Evolutionary conservation across 2,797 vertebrate species (phyloP), one percentile per base, ranked within the genome.

Genomic region (Enteromius radiatus): DNA sequence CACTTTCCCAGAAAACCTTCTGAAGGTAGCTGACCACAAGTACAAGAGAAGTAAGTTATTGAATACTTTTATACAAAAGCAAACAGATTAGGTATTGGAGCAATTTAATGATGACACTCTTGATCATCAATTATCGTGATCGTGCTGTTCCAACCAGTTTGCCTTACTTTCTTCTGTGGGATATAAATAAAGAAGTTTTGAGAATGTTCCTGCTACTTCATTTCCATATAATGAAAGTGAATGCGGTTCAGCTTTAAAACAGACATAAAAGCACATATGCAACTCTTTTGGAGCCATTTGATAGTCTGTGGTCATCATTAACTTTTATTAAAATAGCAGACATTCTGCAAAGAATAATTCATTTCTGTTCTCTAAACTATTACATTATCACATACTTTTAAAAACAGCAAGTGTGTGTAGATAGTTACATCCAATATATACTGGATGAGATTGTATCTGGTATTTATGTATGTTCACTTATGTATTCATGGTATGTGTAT

Each of bases 11-110:
- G 81, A 80, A 63, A 52, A 10, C 14, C 23, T 64, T 15, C 49
- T 85, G 45, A 43, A 21, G 15, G 43, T 26, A 15, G 76, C 76
- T 76, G 52, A 41, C 41, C 78, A 47, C 41, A 56, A 21, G 2
- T 70, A 21, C 81, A 85, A 4, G 38, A 78, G 3, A 82, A 71
- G 83, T 84, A 84, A 86, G 81, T 47, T n/a, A 12, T 31, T 31
- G n/a, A 19, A 45, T 65, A 47, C 41, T 9, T 31, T 11, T 41
- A 26, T 21, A 31, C 26, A 47, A 26, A 17, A 28, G 28, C 14
- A 31, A 31, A 63, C 26, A 63, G 59, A 63, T 63, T 63, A 31
- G 26, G 59, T 15, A 26, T 33, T 52, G 26, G 17, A 49, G 70
- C 19, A 52, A 52, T 73, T 73, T 52, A 52, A 52, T 21, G 19